These are phyloP conservation scores for Aramus guarauna DNA, from an alignment of 2,113 vertebrate genomes.

Conservation along the genomic window DNA sequence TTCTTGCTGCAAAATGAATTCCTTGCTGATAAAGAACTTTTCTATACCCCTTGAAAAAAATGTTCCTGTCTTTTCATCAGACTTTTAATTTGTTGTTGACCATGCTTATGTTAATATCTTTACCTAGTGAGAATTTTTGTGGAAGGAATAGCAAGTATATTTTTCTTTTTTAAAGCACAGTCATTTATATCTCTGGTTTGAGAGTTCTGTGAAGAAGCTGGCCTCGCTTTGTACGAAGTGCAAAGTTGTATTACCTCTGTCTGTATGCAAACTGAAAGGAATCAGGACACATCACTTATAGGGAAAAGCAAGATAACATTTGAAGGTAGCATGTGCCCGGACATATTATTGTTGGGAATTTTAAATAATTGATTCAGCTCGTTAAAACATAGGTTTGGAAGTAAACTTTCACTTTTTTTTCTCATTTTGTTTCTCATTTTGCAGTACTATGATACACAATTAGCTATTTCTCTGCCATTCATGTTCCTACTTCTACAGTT, in stretches of 20 bases:
- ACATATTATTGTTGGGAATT: neutral
- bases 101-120: neutral
- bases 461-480: neutral
- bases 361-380: neutral
- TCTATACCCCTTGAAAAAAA: neutral
- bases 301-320: neutral
- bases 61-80: neutral
- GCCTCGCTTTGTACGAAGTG: neutral
- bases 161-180: neutral
- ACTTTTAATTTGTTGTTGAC: neutral
- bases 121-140: neutral
- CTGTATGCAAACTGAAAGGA: neutral
- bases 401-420: neutral
- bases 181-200: neutral
- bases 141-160: neutral
- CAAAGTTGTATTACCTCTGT: neutral
- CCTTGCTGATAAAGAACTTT: neutral
- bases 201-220: neutral
- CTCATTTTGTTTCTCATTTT: neutral
- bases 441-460: neutral
- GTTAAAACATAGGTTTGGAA: neutral
- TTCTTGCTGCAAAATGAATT: neutral
- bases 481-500: neutral
- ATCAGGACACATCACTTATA: neutral
- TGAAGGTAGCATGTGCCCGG: neutral